Percentiles rank a stretch among this genome's conserved stretches.
phyloP scores from a whole-genome alignment of 2,113 vertebrate species.

The Rousettus leschenaultii region DNA sequence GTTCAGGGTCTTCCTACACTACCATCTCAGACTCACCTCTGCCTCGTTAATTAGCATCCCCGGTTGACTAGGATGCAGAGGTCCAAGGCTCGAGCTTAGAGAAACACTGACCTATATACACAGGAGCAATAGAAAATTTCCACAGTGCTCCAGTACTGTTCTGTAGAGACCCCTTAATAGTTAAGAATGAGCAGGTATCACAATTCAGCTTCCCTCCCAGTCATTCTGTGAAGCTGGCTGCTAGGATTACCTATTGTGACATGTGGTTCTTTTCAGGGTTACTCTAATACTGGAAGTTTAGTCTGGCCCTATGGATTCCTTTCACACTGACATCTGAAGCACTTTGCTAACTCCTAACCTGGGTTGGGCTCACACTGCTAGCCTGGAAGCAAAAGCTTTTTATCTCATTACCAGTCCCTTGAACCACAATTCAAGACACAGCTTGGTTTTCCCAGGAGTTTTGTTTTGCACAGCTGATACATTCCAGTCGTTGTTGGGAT shows the following conservation, averaged over 20 bases:
- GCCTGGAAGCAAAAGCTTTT: conserved; percentile 19
- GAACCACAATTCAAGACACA: conserved; percentile 49
- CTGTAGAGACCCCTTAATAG: background rate
- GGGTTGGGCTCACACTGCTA: background rate
- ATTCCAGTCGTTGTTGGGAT: conserved; percentile 68
- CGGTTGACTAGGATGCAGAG: background rate
- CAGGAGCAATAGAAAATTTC: background rate
- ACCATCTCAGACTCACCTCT: background rate
- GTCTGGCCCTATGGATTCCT: background rate
- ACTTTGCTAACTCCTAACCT: conserved; percentile 36
- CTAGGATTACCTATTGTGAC: conserved; percentile 44
- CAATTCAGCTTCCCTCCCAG: background rate
- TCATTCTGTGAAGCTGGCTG: background rate
- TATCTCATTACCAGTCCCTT: conserved; percentile 56
- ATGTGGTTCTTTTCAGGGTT: conserved; percentile 56
- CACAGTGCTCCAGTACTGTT: background rate
- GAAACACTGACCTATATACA: background rate
- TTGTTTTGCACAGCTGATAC: conserved; percentile 69
- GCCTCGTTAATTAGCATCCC: background rate
- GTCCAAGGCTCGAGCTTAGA: background rate
- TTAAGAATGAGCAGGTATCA: background rate
- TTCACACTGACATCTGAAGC: conserved; percentile 7
- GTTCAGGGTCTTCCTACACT: background rate
- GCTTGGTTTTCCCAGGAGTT: conserved; percentile 72
- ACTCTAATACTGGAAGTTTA: conserved; percentile 43